Evolutionary conservation across 2,113 vertebrate genomes (phyloP).

Genomic region (Phyllostomus hastatus): DNA sequence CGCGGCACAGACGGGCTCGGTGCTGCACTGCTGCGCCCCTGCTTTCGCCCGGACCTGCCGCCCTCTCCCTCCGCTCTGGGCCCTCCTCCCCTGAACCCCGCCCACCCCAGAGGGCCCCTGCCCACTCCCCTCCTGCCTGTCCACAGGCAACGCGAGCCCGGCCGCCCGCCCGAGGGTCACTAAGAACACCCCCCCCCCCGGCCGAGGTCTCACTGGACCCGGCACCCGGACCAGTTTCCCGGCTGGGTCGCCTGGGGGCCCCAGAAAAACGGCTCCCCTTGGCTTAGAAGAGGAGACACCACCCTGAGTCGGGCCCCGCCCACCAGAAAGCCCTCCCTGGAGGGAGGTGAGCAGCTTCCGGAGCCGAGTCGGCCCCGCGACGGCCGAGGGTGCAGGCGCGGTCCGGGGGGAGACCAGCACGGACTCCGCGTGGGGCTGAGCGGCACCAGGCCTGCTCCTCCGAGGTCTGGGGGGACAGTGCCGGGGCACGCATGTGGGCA

Average conservation of each 20-base stretch:
- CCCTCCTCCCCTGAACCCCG: not conserved
- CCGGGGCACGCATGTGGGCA: too few relatives aligned
- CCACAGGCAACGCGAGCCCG: not conserved
- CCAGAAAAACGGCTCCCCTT: not conserved
- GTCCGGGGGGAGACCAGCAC: rapidly evolving
- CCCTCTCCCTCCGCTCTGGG: not conserved
- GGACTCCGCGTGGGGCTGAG: too few relatives aligned
- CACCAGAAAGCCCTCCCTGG: not conserved
- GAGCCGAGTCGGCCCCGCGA: not conserved
- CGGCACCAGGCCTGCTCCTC: too few relatives aligned
- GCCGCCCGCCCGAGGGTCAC: not conserved
- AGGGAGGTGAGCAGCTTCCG: not conserved
- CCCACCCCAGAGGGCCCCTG: not conserved
- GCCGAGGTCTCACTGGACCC: not conserved
- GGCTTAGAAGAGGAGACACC: not conserved
- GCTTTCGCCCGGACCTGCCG: not conserved
- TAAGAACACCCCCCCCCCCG: not conserved
- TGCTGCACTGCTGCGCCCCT: not conserved
- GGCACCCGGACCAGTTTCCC: not conserved
- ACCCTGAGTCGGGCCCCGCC: not conserved
- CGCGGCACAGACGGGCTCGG: not conserved
- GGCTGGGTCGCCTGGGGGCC: not conserved
- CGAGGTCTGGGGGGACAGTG: too few relatives aligned
- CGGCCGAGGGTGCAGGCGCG: too few relatives aligned
- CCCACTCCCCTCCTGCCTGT: not conserved